These are phyloP conservation scores for Rhinatrema bivittatum DNA, from an alignment of 2,797 vertebrate genomes.

Conservation along the genomic window DNA sequence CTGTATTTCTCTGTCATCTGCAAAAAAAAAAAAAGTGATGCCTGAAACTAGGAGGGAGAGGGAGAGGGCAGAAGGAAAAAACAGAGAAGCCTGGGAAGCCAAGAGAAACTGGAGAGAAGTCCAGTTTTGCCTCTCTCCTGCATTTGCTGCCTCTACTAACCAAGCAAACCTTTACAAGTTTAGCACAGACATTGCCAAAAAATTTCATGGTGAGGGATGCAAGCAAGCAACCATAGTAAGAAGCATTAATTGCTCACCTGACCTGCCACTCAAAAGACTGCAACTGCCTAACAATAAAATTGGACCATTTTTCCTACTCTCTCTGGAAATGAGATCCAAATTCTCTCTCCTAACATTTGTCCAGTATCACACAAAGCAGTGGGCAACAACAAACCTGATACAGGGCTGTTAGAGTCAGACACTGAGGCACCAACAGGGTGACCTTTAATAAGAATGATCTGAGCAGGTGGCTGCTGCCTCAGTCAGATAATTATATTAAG, in stretches of 20 bases:
- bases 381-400: conserved; percentile 50
- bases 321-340: conserved; percentile 36
- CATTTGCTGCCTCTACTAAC: too few species aligned
- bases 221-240: background rate
- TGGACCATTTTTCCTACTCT: background rate
- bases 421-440: conserved; percentile 56
- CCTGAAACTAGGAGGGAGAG: too few species aligned
- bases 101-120: too few species aligned
- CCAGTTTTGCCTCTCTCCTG: too few species aligned
- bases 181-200: too few species aligned
- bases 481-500: conserved; percentile 68
- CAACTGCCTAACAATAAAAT: conserved; percentile 10
- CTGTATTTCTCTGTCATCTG: too few species aligned
- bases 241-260: background rate
- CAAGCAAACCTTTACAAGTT: too few species aligned
- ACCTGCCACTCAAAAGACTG: background rate
- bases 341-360: conserved; percentile 53
- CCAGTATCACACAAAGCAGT: conserved; percentile 42
- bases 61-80: too few species aligned
- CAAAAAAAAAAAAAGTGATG: too few species aligned
- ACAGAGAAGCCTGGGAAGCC: too few species aligned
- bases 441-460: conserved; percentile 73
- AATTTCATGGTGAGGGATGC: too few species aligned
- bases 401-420: conserved; percentile 48
- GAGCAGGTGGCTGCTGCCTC: conserved; percentile 76